Base-by-base conservation (phyloP, 1,140 invertebrate species). In the Brachionus calyciflorus region DNA sequence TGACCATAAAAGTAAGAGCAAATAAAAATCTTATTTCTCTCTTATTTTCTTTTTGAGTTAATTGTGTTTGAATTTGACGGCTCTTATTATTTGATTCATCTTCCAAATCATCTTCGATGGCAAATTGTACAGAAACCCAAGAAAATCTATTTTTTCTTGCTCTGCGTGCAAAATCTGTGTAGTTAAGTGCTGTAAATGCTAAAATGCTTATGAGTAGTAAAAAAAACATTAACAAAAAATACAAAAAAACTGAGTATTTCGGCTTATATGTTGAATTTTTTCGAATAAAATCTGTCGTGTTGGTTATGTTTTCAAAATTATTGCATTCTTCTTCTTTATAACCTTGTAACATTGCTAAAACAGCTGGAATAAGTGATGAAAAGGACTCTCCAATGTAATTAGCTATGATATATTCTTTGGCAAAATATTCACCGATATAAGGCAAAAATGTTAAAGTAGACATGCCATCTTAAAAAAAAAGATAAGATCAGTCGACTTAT, bases 331-430 rank as follows among this genome's bases (percentile, higher is more conserved):
- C 60, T 14, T 73, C 28, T 30, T 41, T 33, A 44, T 90, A 88
- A 49, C 92, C 93, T 87, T 95, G 93, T 6, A 83, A 81, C n/a
- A 96, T 82, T 0, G 93, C 91, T 9, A 93, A 87, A 0, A 92
- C 84, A 80, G 92, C 93, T 3, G 94, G 93, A 19, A 96, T 80
- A 77, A 96, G 90, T 0, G 93, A 93, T 82, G 93, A 94, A 0
- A 97, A 84, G 0, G 93, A 93, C 84, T 91, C 90, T 2, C 90
- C 90, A 24, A 90, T 84, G 76, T 90, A 87, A 80, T 88, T 90
- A 0, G 89, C 88, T 2, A 87, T 87, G 70, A 91, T 41, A 28
- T 73, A 73, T 19, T 73, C 69, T 41, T 55, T 73, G 7, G 69
- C 28, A 73, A 40, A 73, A 37, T 73, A 21, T 51, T 73, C 46